phyloP scores from a whole-genome alignment of 2,113 vertebrate genomes.

The Anolis sagrei region DNA sequence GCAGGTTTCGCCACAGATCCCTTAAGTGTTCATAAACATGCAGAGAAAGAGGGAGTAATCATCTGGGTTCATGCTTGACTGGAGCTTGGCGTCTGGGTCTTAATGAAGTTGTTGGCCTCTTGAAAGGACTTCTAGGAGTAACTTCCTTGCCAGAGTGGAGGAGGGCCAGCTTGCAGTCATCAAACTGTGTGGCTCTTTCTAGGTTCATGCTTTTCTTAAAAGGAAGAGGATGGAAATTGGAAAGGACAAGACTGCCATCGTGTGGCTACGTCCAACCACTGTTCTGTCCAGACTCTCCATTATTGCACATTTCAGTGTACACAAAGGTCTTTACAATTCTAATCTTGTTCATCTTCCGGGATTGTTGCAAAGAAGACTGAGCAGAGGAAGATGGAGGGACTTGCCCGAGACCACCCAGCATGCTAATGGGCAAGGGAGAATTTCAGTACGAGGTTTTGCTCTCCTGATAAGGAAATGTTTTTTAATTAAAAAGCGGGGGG shows the following conservation, averaged over 20 bases:
- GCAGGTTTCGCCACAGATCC: neutral
- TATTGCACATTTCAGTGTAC: neutral
- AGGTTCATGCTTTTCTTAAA: neutral
- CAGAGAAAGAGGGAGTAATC: slow-evolving; percentile 18
- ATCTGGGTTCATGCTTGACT: neutral
- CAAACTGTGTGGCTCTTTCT: neutral
- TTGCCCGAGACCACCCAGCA: neutral
- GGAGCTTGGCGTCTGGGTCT: neutral
- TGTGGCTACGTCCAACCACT: slow-evolving; percentile 41
- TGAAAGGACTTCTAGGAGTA: neutral
- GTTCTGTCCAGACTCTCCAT: neutral
- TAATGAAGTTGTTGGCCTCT: neutral
- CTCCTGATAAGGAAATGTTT: no score
- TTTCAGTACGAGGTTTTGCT: neutral
- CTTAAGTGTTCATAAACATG: neutral
- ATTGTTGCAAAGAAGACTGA: neutral
- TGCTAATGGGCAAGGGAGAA: neutral
- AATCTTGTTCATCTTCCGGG: neutral
- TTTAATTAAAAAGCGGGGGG: no score
- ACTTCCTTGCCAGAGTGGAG: neutral
- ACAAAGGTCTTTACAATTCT: neutral
- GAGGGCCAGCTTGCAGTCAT: neutral
- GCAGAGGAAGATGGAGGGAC: neutral
- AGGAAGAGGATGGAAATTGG: neutral
- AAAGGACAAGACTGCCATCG: slow-evolving; percentile 63